Percentiles rank a stretch among this genome's conserved stretches.
Evolutionary conservation across 23 tunicate genomes (phyloP).

Genomic region (Ciona savignyi): DNA sequence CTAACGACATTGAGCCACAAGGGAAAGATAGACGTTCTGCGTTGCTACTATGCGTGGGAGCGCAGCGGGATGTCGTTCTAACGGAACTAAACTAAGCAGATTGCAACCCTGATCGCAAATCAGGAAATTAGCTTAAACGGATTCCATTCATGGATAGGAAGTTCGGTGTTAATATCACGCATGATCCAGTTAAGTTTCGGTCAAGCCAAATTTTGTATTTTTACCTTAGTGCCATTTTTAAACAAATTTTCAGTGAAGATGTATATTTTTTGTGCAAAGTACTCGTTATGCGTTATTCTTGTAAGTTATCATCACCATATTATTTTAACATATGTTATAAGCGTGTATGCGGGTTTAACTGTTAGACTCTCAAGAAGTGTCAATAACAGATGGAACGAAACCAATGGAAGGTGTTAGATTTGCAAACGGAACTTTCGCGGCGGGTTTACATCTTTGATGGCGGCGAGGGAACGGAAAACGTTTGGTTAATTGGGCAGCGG

Average conservation of each 20-base stretch:
- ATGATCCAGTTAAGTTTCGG: too few species aligned
- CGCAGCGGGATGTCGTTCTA: neutral
- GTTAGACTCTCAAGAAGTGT: too few species aligned
- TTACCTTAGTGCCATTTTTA: too few species aligned
- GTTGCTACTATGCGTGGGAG: neutral
- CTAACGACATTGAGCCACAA: too few species aligned
- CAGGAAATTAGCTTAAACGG: neutral
- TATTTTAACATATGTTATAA: too few species aligned
- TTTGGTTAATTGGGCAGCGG: neutral
- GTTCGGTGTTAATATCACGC: neutral
- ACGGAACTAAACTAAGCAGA: neutral
- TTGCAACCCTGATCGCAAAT: neutral
- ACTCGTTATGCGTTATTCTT: too few species aligned
- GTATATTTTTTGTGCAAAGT: too few species aligned
- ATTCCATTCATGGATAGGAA: neutral
- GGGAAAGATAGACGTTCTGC: neutral
- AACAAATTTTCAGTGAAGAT: too few species aligned
- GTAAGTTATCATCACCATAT: too few species aligned
- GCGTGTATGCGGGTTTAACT: too few species aligned
- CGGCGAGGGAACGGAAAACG: neutral
- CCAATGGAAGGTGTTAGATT: conserved; percentile 1
- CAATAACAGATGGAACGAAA: too few species aligned
- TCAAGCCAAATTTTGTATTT: too few species aligned
- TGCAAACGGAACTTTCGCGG: neutral
- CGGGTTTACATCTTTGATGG: neutral